Evolutionary conservation across 1,140 invertebrate species (phyloP).

Genomic region (Drosophila pandora): DNA sequence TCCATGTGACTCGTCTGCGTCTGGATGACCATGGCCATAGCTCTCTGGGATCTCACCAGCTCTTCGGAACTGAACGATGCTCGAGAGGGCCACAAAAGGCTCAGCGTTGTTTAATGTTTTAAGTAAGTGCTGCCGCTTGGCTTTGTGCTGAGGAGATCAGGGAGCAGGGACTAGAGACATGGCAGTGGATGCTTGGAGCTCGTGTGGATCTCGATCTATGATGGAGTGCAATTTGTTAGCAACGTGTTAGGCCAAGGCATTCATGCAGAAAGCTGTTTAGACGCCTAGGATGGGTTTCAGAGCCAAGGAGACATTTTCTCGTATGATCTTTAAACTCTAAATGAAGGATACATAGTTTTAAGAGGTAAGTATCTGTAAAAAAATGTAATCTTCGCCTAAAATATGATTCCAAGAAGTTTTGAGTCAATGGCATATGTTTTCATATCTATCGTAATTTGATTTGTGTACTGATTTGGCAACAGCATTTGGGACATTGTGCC

Average conservation of each 20-base stretch:
- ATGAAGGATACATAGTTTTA: too few species aligned
- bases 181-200: conserved; percentile 1
- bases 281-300: background rate
- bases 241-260: background rate
- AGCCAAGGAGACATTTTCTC: background rate
- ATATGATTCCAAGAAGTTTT: background rate
- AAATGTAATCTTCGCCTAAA: background rate
- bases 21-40: conserved; percentile 24
- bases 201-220: conserved; percentile 18
- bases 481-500: conserved; percentile 35
- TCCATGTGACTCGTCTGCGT: conserved; percentile 56
- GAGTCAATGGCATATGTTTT: conserved; percentile 32
- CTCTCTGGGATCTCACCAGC: conserved; percentile 28
- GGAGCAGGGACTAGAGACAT: background rate
- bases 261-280: background rate
- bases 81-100: conserved; percentile 68
- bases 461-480: conserved; percentile 44
- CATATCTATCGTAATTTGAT: conserved; percentile 41
- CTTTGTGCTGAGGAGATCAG: conserved; percentile 26
- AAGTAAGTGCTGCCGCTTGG: conserved; percentile 74
- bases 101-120: conserved; percentile 78
- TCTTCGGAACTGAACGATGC: conserved; percentile 22
- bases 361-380: too few species aligned
- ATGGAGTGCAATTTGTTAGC: conserved; percentile 26
- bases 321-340: too few species aligned